Base-by-base conservation (phyloP, 2,797 vertebrate genomes). In the Podargus strigoides region DNA sequence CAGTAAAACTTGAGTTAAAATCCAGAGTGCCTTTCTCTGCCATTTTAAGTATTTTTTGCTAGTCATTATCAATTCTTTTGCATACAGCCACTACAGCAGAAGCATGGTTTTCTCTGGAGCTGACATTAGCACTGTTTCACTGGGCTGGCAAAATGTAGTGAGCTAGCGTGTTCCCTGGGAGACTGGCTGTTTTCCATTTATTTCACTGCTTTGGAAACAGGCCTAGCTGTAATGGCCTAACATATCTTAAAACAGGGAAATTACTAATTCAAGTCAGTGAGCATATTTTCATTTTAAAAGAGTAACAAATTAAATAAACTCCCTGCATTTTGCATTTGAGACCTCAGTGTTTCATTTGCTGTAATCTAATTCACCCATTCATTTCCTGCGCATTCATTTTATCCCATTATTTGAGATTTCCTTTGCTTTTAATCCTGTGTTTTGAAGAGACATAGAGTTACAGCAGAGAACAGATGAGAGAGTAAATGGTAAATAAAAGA, bases 301-400 rank as follows among this genome's bases (percentile, higher is more conserved):
- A 96, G 87, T 86, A 96, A 93, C 88, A 96, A 94, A 96, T 96
- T 97, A 94, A 96, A 95, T 91, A 94, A 97, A 97, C 81, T 93
- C 92, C 42, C 84, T 81, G 92, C 67, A 46, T 96, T 96, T 91
- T 97, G 84, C 88, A 90, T 89, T 94, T 92, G 86, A 96, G 81
- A 83, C 91, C 77, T 90, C 87, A 60, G 75, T 82, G 92, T 94
- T 96, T 96, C 94, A 90, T 97, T 95, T 92, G 66, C 70, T 73
- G 59, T 97, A 97, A 97, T 96, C 93, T 94, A 97, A 96, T 97
- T 97, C 92, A 94, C 74, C 79, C 90, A 81, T 95, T 97, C 94
- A 92, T 95, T 95, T 93, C 95, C 92, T 95, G 89, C 87, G 78
- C 91, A 90, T 94, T 95, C 91, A 78, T 96, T 97, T 97, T 91